Base-by-base conservation (phyloP, 2,797 vertebrate species). In the Rallus crepitans region DNA sequence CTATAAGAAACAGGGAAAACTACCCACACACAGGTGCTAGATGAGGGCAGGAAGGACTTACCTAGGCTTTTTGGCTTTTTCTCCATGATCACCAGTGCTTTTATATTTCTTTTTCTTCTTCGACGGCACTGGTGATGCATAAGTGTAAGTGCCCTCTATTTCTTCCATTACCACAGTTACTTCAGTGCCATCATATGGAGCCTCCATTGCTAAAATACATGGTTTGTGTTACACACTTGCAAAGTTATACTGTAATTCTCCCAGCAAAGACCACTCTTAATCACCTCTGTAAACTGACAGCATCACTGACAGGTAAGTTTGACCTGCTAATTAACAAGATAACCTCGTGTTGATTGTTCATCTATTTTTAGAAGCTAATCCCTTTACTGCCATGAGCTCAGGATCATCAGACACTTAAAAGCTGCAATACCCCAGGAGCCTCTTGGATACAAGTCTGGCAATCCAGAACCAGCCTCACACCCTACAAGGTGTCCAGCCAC, bases 31-130 rank as follows among this genome's bases (percentile, higher is more conserved):
- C 2, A 45, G 19, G 5, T 5, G 3, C 30, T 21, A n/a, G 63
- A n/a, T 2, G 4, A 89, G 84, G 15, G 40, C 23, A 64, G 24
- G 77, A 61, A 27, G 63, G 40, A 50, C 97, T 95, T 94, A 99
- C 99, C 99, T 98, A 52, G 99, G 99, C 82, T 99, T 99, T 97
- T 99, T 99, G 35, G 98, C 97, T 96, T 98, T 99, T 93, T 99
- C 98, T 56, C 97, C 97, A 45, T 97, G 97, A 82, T 99, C 98
- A 50, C 97, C 97, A 73, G 98, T 93, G 82, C 94, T 84, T 98
- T 98, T 99, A 77, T 98, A 98, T 84, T 98, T 98, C 90, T 98
- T 99, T 91, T 98, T 99, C 98, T 99, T 99, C 98, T 99, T 99
- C n/a, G 98, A 98, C 11, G 98, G 98, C 33, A 98, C 98, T 1